Conservation (phyloP, 2,888 invertebrate genomes). For the Cosmorhoe ocellata region DNA sequence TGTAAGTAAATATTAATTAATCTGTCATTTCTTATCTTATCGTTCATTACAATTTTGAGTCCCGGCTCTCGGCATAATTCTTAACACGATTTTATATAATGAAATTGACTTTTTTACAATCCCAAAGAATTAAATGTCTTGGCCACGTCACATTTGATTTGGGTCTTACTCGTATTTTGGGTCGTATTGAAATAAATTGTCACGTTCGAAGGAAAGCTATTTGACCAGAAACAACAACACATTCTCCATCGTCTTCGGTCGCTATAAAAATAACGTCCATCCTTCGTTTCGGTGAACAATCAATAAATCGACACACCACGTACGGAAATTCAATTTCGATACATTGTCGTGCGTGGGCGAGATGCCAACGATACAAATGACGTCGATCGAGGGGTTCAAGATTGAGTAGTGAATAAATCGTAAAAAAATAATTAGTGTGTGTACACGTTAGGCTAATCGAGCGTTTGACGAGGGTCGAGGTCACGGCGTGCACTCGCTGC, state of each 20-base stretch:
- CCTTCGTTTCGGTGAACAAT: slow-evolving; percentile 48
- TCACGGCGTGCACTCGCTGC: slow-evolving; percentile 56
- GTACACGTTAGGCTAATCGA: slow-evolving; percentile 75
- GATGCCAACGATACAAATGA: slow-evolving; percentile 57
- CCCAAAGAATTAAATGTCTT: slow-evolving; percentile 46
- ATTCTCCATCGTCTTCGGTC: slow-evolving; percentile 35
- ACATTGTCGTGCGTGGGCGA: slow-evolving; percentile 55
- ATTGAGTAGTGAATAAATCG: slow-evolving; percentile 53
- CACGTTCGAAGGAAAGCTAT: slow-evolving; percentile 29
- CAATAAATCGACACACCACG: slow-evolving; percentile 54
- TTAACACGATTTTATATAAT: slow-evolving; percentile 41
- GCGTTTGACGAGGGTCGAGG: slow-evolving; percentile 78
- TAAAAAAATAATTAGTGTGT: slow-evolving; percentile 69
- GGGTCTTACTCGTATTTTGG: too few species aligned
- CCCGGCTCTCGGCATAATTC: slow-evolving; percentile 38
- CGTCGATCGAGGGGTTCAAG: slow-evolving; percentile 47
- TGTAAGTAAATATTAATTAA: too few species aligned
- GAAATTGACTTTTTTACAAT: slow-evolving; percentile 51
- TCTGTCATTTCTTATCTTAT: slow-evolving; percentile 52
- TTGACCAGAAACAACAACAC: slow-evolving; percentile 38
- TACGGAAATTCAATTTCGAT: slow-evolving; percentile 61
- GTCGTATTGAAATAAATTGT: slow-evolving; percentile 23
- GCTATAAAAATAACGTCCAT: slow-evolving; percentile 51
- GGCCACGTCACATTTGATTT: slow-evolving; percentile 45
- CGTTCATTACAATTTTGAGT: slow-evolving; percentile 48